Evolutionary conservation across 1,140 invertebrate genomes (phyloP), one percentile per base, ranked within the genome.

Genomic region (Pissodes strobi): DNA sequence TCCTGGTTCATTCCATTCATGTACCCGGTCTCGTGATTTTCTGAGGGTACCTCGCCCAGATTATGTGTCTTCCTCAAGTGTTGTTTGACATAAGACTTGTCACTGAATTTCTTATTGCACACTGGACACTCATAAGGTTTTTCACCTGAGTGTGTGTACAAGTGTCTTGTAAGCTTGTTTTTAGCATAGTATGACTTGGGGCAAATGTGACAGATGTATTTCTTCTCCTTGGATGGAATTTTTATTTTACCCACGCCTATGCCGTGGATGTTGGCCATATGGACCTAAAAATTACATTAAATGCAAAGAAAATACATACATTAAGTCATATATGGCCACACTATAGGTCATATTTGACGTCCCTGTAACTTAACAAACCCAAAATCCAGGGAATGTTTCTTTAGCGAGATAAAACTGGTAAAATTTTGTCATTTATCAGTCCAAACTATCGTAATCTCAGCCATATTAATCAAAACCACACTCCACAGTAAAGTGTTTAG

Each of bases 121-220:
- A 85, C 80, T 49, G 80, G 78, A 71, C 87, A 89, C 64, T 81
- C 80, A 71, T 85, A 88, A 0, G 88, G 88, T 69, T 87, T 87
- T 67, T 89, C 87, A 0, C 88, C 88, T 1, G 88, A 88, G 76
- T 90, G 88, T 13, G 83, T 84, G 43, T 87, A 80, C 30, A 84
- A 79, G 75, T 90, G 89, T 2, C 82, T 83, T 30, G 84, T 83
- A 1, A 90, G 77, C 53, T 87, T 84, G 21, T 82, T 81, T 8
- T 80, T 78, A 6, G 80, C 82, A 2, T 84, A 82, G 65, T 86
- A 87, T 62, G 82, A 81, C 46, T 83, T 83, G 0, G 71, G 64
- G 57, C 72, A 74, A 10, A 72, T 67, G 43, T 72, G 67, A 64
- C 72, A 74, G 17, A 70, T 60, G 30, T 69, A 66, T 41, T 70